Percentiles rank a stretch among this genome's conserved stretches.
These are phyloP conservation scores for Xestia xanthographa DNA, from an alignment of 2,888 invertebrate species.

Conservation along the genomic window DNA sequence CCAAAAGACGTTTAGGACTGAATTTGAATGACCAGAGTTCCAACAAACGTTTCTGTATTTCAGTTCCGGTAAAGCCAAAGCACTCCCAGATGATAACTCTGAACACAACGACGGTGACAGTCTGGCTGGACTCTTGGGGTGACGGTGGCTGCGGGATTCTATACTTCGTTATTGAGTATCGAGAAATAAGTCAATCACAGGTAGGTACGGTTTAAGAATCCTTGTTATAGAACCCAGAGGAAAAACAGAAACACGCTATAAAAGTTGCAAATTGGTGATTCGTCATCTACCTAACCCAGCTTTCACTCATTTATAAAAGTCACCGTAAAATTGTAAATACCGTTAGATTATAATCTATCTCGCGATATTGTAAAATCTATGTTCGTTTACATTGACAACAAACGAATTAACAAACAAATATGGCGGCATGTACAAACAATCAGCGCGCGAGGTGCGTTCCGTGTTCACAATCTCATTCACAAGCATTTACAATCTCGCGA, in stretches of 20 bases:
- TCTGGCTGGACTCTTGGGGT: constrained; percentile 97
- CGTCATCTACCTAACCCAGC: too few relatives aligned
- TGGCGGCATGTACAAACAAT: too few relatives aligned
- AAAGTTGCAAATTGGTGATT: neutral
- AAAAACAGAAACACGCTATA: neutral
- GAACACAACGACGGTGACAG: constrained; percentile 96
- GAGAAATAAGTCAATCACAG: constrained; percentile 91
- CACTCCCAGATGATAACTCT: constrained; percentile 95
- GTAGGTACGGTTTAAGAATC: constrained; percentile 77
- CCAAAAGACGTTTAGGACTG: neutral
- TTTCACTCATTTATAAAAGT: neutral
- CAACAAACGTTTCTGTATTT: constrained; percentile 59
- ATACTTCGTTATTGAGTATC: constrained; percentile 96
- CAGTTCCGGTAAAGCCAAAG: constrained; percentile 94
- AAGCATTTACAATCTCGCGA: too few relatives aligned
- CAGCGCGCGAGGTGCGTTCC: too few relatives aligned
- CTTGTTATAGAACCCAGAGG: neutral
- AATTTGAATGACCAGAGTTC: neutral
- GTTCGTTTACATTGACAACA: too few relatives aligned
- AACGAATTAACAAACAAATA: too few relatives aligned
- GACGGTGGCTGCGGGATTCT: constrained; percentile 97
- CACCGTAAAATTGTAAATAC: too few relatives aligned
- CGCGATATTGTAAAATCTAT: too few relatives aligned
- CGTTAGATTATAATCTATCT: too few relatives aligned
- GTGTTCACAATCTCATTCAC: too few relatives aligned